A percentile compares a stretch with the other conserved stretches of the same genome.
Evolutionary conservation across 1,140 invertebrate genomes (phyloP).

Genomic region (roundworm (Caenorhabditis elegans)): DNA sequence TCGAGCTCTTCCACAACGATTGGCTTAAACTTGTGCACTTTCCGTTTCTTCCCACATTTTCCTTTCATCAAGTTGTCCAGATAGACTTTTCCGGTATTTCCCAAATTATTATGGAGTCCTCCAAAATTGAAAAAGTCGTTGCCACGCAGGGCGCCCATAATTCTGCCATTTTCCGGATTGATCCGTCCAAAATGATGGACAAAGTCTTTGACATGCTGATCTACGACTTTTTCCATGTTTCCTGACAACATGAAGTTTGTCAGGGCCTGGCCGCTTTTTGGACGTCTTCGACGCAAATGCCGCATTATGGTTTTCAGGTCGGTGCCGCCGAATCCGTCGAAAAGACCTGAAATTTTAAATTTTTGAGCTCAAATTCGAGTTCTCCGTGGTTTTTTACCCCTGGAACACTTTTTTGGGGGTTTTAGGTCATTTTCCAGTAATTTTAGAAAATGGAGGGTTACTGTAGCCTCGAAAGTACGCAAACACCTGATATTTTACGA

Average conservation of each 20-base stretch:
- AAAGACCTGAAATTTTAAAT: background rate
- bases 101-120: constrained; percentile 64
- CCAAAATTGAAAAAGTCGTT: constrained; percentile 54
- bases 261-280: background rate
- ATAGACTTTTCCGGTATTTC: constrained; percentile 58
- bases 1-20: background rate
- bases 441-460: too few species aligned
- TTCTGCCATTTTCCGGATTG: constrained; percentile 62
- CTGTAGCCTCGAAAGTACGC: too few species aligned
- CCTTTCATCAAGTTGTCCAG: constrained; percentile 64
- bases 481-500: too few species aligned
- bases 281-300: background rate
- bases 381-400: too few species aligned
- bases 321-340: background rate
- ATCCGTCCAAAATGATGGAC: constrained; percentile 64
- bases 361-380: background rate
- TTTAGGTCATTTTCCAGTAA: background rate
- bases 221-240: constrained; percentile 61
- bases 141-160: constrained; percentile 45
- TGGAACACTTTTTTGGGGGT: background rate
- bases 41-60: constrained; percentile 58
- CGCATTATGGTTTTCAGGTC: constrained; percentile 14
- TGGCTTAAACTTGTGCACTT: background rate
- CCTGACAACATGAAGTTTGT: constrained; percentile 41
- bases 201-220: constrained; percentile 62